A percentile compares a stretch with the other conserved stretches of the same genome.
phyloP scores from a whole-genome alignment of 2,797 vertebrate genomes.

The Babyrousa celebensis region DNA sequence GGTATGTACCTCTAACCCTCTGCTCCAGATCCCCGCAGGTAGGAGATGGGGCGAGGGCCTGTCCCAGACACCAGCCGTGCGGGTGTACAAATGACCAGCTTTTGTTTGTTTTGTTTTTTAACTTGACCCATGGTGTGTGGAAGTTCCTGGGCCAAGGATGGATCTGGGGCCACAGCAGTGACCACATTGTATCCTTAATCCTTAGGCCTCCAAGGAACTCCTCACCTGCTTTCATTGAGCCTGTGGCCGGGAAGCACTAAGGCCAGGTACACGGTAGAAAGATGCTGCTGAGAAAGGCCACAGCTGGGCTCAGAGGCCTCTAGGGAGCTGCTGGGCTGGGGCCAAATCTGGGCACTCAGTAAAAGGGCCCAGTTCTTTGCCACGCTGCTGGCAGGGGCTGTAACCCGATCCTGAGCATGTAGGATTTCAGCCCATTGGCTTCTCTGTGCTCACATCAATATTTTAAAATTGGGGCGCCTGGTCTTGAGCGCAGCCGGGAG shows the following conservation, averaged over 20 bases:
- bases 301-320: neutral
- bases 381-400: neutral
- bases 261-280: neutral
- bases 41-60: neutral
- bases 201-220: too few species aligned
- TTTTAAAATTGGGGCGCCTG: conserved; percentile 39
- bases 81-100: neutral
- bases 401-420: neutral
- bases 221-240: neutral
- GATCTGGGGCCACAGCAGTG: too few species aligned
- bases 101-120: too few species aligned
- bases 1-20: neutral
- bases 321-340: neutral
- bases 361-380: neutral
- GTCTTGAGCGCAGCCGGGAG: neutral
- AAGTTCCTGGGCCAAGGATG: too few species aligned
- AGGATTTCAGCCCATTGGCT: neutral
- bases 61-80: neutral
- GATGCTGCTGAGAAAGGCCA: neutral
- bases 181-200: too few species aligned
- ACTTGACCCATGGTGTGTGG: too few species aligned
- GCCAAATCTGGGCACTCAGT: neutral
- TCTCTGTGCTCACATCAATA: conserved; percentile 34
- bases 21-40: neutral
- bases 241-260: neutral